Conservation (phyloP, 1,140 invertebrate genomes). For the honey bee (Apis mellifera) region Amel_HAv3.1 CM009938.2:6699001-6699500, state of each 20-base stretch:
- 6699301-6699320: not conserved
- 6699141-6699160: constrained; percentile 24
- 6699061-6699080: constrained; percentile 39
- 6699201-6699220: not conserved
- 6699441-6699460: too few relatives aligned
- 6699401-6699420: too few relatives aligned
- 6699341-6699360: too few relatives aligned
- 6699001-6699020: not conserved
- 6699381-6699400: too few relatives aligned
- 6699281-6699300: not conserved
- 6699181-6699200: not conserved
- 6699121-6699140: constrained; percentile 43
- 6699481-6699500: too few relatives aligned
- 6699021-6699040: constrained; percentile 47
- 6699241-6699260: not conserved
- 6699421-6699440: too few relatives aligned
- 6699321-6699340: too few relatives aligned
- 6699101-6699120: constrained; percentile 45
- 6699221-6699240: not conserved
- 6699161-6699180: constrained; percentile 12
- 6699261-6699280: too few relatives aligned
- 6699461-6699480: too few relatives aligned
- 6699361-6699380: too few relatives aligned
- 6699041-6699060: constrained; percentile 16
- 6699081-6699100: constrained; percentile 52